phyloP scores from a whole-genome alignment of 2,113 vertebrate genomes.

The Corythornis vintsioides region DNA sequence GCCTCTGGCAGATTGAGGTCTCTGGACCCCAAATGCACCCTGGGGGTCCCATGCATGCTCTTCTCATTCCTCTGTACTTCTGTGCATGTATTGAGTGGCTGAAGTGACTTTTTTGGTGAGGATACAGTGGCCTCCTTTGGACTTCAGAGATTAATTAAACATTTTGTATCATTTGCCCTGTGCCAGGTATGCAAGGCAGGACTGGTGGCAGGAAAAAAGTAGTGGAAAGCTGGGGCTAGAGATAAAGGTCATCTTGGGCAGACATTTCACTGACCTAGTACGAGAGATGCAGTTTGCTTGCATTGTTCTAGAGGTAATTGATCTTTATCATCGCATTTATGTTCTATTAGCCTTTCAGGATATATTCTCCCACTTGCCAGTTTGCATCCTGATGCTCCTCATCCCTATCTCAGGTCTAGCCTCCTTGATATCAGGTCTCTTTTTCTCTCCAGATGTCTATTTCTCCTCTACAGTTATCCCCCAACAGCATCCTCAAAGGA shows the following conservation, averaged over 20 bases:
- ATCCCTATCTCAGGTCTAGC: neutral
- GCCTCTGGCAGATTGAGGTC: neutral
- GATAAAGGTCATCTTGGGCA: neutral
- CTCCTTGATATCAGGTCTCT: neutral
- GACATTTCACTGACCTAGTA: neutral
- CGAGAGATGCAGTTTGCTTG: neutral
- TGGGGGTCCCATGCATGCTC: neutral
- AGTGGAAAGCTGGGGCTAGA: neutral
- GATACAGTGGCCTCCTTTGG: neutral
- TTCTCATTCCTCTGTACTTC: neutral
- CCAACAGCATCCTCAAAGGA: neutral
- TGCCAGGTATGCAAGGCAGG: neutral
- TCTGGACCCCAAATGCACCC: neutral
- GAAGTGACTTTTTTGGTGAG: neutral
- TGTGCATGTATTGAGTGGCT: neutral
- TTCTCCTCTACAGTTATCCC: neutral
- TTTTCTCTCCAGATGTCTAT: neutral
- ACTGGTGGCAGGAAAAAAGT: neutral
- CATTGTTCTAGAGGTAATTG: neutral
- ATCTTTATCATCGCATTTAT: neutral
- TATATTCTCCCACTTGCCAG: neutral
- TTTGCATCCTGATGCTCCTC: neutral
- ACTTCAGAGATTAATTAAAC: neutral
- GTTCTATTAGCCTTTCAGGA: neutral
- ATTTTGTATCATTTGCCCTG: neutral